Base-by-base conservation (phyloP, 2,797 vertebrate genomes). In the Poecilia picta region DNA sequence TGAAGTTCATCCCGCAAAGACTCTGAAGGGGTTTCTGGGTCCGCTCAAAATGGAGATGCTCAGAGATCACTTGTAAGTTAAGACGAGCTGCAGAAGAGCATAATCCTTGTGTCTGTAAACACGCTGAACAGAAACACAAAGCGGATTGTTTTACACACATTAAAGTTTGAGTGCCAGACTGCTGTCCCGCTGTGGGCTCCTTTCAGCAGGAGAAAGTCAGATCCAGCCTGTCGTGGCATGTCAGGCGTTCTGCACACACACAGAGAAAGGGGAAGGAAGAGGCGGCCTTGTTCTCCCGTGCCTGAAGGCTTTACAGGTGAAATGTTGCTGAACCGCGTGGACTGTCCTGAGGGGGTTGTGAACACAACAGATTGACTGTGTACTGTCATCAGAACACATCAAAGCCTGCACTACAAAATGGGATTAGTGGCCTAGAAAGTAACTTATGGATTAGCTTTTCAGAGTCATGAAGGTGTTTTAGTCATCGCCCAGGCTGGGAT, bases 81-180 rank as follows among this genome's bases (percentile, higher is more conserved):
- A 53, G 53, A 68, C 8, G 33, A 76, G 75, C 81, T 80, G 78
- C 76, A 74, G 79, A 23, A 16, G 71, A 25, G 78, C 46, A 77
- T 83, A 70, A 73, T 43, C 36, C 80, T 80, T 85, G 62, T 28
- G 62, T 77, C 59, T 79, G 74, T 79, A 68, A 72, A 83, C 73
- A 68, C 55, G 41, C 57, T 45, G n/a, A 72, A 55, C 25, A 31
- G 20, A 39, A 18, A 46, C 46, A 79, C 71, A 25, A 57, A 43
- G 39, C 28, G 39, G 57, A 75, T 57, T 46, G 4, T 59, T 46
- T 8, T 43, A 7, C 15, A 36, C 62, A 66, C 62, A 66, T 20
- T 66, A 43, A 1, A 5, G 1, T 62, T 36, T 62, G 33, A 2
- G 25, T 46, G 23, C 55, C 51, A 73, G 10, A 23, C 28, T 71